phyloP scores from a whole-genome alignment of 2,797 vertebrate genomes.

The Poliocrania exsul region DNA sequence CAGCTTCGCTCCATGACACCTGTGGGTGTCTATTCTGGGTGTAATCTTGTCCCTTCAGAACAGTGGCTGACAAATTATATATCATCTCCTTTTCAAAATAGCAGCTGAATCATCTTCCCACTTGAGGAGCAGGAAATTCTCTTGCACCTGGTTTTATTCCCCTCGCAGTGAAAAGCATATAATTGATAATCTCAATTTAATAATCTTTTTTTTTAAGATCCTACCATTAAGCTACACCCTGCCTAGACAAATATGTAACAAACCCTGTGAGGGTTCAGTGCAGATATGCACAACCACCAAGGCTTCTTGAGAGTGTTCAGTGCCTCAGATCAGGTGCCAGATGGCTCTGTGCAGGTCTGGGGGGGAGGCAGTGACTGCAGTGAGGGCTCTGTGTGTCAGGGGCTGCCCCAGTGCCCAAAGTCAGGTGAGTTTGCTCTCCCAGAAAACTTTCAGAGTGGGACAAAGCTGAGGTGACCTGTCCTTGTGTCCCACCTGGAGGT shows the following conservation, averaged over 20 bases:
- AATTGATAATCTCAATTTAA: background rate
- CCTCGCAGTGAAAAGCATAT: background rate
- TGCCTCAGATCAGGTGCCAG: background rate
- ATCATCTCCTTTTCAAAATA: background rate
- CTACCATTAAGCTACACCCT: background rate
- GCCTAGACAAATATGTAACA: background rate
- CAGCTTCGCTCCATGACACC: background rate
- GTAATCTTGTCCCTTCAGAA: background rate
- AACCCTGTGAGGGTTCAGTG: background rate
- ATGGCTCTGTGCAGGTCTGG: background rate
- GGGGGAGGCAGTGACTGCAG: background rate
- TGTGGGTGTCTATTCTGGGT: background rate
- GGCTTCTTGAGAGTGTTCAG: background rate
- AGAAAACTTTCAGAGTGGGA: background rate
- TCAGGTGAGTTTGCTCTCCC: background rate
- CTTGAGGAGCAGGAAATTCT: background rate
- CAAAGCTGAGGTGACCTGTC: background rate
- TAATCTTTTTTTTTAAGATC: background rate
- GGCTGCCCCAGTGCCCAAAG: rapidly evolving
- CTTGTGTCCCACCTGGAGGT: background rate
- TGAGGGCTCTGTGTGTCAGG: background rate
- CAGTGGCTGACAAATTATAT: background rate
- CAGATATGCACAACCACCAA: background rate
- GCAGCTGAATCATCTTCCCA: background rate
- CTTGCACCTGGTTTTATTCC: background rate